Evolutionary conservation across 2,113 vertebrate species (phyloP).

Genomic region (Elephantulus edwardii): DNA sequence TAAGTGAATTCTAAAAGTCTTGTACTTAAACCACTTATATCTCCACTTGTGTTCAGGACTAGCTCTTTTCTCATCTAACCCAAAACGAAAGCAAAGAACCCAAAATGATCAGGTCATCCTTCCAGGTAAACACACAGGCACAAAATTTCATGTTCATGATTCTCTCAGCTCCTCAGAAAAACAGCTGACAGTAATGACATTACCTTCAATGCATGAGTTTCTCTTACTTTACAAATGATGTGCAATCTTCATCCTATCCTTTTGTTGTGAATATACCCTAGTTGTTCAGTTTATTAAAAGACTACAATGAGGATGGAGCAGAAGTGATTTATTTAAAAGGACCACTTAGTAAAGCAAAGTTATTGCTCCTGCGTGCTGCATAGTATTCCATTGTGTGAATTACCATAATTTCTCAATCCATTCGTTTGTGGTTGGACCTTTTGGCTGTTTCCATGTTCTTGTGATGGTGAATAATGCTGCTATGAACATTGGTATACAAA

Average conservation of each 20-base stretch:
- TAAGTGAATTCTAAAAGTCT: background rate
- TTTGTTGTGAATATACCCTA: too few relatives aligned
- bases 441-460: too few relatives aligned
- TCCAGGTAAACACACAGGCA: background rate
- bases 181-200: background rate
- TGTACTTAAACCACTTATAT: background rate
- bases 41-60: conserved; percentile 12
- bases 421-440: too few relatives aligned
- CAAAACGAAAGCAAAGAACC: conserved; percentile 48
- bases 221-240: background rate
- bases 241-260: background rate
- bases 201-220: background rate
- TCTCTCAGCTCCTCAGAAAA: background rate
- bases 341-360: too few relatives aligned
- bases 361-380: too few relatives aligned
- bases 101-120: background rate
- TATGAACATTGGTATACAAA: too few relatives aligned
- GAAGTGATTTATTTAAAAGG: too few relatives aligned
- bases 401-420: too few relatives aligned
- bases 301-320: too few relatives aligned
- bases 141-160: background rate
- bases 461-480: too few relatives aligned
- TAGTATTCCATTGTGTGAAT: too few relatives aligned
- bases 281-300: too few relatives aligned
- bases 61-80: conserved; percentile 12